Base-by-base conservation (phyloP, 2,888 invertebrate species). In the Yponomeuta sedellus region DNA sequence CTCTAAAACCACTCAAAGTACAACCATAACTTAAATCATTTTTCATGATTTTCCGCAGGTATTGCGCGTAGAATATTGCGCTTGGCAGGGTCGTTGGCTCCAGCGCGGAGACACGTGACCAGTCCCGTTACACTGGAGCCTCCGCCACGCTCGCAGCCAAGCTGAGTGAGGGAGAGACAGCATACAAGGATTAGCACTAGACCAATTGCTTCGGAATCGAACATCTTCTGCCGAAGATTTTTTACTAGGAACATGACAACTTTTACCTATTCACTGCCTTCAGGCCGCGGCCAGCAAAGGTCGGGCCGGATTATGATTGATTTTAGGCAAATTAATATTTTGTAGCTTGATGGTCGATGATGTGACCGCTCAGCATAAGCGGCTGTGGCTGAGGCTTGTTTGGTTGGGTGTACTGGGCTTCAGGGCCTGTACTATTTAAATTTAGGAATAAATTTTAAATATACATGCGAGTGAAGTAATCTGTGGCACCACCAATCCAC, bases 91-190 rank as follows among this genome's bases (percentile, higher is more conserved):
- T 90, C 90, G 90, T 86, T 91, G 90, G 81, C 90, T 78, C 75
- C 90, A 90, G 81, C 90, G 77, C 75, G 78, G 83, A 83, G 88
- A 87, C 90, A 90, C 90, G 90, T 90, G 90, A 89, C 79, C 76
- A 74, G 75, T 83, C 87, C 90, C 90, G 90, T 91, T 91, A 91
- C 83, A 74, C 81, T 77, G 74, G 78, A 76, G 81, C 80, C 65
- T 34, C 63, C 78, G 78, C 80, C 79, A 82, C 81, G 83, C 83
- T 85, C 78, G 82, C 82, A 86, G 86, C 85, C 80, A 87, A 86
- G 82, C 81, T 78, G 77, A 82, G 74, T 77, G 80, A 78, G 70
- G 81, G 82, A 86, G 73, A 73, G 82, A 75, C 73, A 74, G 78
- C 73, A 84, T 70, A 78, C 71, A 68, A 73, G 39, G 22, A 34